Base-by-base conservation (phyloP, 2,888 invertebrate species). In the Antitype chi region DNA sequence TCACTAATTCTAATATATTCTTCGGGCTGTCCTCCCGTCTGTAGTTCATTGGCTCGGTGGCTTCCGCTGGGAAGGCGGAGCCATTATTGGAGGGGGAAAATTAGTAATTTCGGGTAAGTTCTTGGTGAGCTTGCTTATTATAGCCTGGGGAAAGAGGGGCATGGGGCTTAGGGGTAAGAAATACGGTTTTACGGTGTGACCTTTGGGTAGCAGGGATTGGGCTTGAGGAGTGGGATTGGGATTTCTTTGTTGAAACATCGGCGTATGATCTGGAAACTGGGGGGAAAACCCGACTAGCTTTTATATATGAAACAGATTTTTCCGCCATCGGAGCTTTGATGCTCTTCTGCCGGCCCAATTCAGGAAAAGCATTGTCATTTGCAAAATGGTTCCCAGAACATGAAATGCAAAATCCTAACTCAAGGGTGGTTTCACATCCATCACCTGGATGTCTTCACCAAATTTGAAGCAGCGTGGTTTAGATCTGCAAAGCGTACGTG, bases 321-420 rank as follows among this genome's bases (percentile, higher is more conserved):
- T 70, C n/a, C 6, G 62, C 38, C 52, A 70, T 70, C 11, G 62
- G 52, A 62, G 62, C 62, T 20, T 70, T 52, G 17, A 62, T 62
- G 11, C 49, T 11, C 52, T 70, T 70, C 17, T 38, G 67, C 7
- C 38, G n/a, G 13, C n/a, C 52, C 32, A 55, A 23, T 25, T 70
- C 47, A 3, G 47, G 60, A 38, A 28, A 70, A 25, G 49, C 70
- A 7, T 17, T 60, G 8, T 70, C 32, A 17, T 47, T 70, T 17
- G 20, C 70, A 6, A 23, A 47, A 28, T 59, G 59, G n/a, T 38
- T 47, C 11, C 13, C 13, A 13, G 43, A 2, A 47, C 11, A 47
- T 47, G 43, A 47, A 47, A 47, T 47, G 43, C 43, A 11, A 47
- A 47, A 11, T 47, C 43, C 11, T 47, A 11, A 47, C 11, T 47